phyloP scores from a whole-genome alignment of 2,113 vertebrate genomes.

The Nothoprocta pentlandii region DNA sequence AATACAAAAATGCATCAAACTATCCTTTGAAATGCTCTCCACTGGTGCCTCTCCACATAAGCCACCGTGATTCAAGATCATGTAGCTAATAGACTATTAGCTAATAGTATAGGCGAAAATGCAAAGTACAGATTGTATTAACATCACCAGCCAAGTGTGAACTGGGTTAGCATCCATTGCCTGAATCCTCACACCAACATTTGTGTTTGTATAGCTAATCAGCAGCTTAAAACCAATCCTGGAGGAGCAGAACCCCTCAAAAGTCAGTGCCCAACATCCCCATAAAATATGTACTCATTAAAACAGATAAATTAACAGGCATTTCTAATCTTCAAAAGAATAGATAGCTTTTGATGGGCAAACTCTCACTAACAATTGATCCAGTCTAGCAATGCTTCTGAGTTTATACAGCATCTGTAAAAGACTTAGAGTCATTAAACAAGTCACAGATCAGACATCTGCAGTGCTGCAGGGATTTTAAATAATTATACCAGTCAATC shows the following conservation, averaged over 20 bases:
- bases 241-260: background rate
- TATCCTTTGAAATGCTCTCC: background rate
- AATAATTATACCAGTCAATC: accelerated
- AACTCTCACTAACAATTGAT: background rate
- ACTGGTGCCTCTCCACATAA: background rate
- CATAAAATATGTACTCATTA: background rate
- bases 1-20: background rate
- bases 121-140: background rate
- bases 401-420: background rate
- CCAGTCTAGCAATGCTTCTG: background rate
- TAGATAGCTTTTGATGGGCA: background rate
- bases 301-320: background rate
- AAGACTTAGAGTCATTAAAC: background rate
- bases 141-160: background rate
- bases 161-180: background rate
- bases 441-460: background rate
- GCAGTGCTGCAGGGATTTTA: background rate
- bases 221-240: background rate
- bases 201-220: background rate
- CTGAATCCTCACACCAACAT: background rate
- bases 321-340: background rate
- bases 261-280: background rate
- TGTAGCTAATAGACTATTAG: background rate
- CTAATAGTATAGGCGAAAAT: background rate
- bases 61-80: background rate